Evolutionary conservation across 2,113 vertebrate species (phyloP).

Genomic region (Labeo rohita): DNA sequence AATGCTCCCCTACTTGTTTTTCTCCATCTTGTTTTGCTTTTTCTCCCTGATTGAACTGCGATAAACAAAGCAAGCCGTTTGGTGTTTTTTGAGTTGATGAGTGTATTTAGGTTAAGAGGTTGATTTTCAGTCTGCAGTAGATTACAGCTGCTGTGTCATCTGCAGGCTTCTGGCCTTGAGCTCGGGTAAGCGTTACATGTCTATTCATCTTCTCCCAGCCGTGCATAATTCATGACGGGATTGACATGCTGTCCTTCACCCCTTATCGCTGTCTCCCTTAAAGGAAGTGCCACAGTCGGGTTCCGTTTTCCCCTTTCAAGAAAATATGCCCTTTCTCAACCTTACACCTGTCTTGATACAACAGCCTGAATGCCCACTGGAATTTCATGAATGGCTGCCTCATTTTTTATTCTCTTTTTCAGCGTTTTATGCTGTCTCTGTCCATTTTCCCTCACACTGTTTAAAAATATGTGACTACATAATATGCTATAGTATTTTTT

Average conservation of each 20-base stretch:
- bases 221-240: constrained; percentile 18
- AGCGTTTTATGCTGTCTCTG: background rate
- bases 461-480: background rate
- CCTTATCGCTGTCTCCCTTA: background rate
- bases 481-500: no score
- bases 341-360: constrained; percentile 2
- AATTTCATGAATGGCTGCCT: background rate
- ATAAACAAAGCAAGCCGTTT: background rate
- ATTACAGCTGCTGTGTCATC: background rate
- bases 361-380: constrained; percentile 23
- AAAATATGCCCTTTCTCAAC: background rate
- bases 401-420: constrained; percentile 4
- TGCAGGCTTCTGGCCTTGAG: background rate
- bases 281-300: constrained; percentile 1
- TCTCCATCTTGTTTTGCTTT: background rate
- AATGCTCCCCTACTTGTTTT: background rate
- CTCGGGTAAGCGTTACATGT: background rate
- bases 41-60: background rate
- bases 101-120: background rate
- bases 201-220: background rate
- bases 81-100: background rate
- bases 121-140: background rate
- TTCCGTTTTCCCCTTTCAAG: constrained; percentile 1
- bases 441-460: background rate
- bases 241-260: background rate